Percentiles rank a stretch among this genome's conserved stretches.
phyloP scores from a whole-genome alignment of 1,140 invertebrate genomes.

The Papilio dardanus region DNA sequence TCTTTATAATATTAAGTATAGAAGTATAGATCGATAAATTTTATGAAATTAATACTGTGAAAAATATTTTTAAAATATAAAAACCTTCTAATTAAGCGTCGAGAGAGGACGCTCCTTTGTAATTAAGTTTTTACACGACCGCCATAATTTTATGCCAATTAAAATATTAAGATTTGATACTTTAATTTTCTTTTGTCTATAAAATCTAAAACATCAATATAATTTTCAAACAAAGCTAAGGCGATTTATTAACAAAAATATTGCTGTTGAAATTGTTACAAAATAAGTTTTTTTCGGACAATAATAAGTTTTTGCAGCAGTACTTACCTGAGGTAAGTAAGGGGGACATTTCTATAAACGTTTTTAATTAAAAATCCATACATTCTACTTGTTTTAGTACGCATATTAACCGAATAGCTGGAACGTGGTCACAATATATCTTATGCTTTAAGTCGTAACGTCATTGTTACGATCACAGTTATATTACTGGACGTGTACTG shows the following conservation, averaged over 20 bases:
- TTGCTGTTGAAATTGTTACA: too few species aligned
- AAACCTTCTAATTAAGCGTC: not conserved
- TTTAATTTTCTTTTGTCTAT: not conserved
- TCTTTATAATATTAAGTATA: too few species aligned
- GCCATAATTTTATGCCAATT: not conserved
- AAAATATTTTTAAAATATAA: too few species aligned
- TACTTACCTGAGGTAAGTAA: too few species aligned
- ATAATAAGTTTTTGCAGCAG: too few species aligned
- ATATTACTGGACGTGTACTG: not conserved
- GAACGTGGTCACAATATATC: not conserved
- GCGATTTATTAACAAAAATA: too few species aligned
- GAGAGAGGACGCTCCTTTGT: not conserved
- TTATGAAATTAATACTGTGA: too few species aligned
- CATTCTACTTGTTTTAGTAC: not conserved
- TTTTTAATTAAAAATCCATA: not conserved
- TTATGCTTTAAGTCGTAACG: not conserved
- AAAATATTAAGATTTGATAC: not conserved
- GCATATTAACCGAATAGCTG: not conserved
- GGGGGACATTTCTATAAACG: too few species aligned
- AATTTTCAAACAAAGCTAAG: too few species aligned
- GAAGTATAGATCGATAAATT: too few species aligned
- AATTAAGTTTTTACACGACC: not conserved
- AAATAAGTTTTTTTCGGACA: too few species aligned
- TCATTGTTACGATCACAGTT: conserved; percentile 2
- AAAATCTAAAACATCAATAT: too few species aligned